Evolutionary conservation across 2,888 invertebrate genomes (phyloP).

Genomic region (Yponomeuta malinellus): DNA sequence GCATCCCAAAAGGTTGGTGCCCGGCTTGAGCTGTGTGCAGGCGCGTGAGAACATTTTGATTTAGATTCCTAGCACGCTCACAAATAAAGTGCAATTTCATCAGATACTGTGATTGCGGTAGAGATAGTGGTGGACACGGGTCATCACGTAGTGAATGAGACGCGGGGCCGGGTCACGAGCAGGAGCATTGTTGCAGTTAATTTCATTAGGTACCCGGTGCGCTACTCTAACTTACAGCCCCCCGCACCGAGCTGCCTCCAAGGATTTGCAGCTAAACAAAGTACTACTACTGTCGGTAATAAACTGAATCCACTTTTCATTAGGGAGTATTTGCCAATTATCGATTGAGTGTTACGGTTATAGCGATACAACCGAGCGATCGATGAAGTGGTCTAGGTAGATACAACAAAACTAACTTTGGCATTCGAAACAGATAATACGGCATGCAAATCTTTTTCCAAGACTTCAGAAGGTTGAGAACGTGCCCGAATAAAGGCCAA

Average conservation of each 20-base stretch:
- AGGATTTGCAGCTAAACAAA: constrained; percentile 12
- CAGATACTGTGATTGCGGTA: constrained; percentile 45
- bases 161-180: constrained; percentile 40
- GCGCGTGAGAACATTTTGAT: constrained; percentile 53
- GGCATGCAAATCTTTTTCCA: constrained; percentile 12
- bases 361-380: not conserved
- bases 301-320: constrained; percentile 9
- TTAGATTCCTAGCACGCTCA: constrained; percentile 45
- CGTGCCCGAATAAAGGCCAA: constrained; percentile 15
- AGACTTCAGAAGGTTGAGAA: constrained; percentile 7
- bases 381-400: not conserved
- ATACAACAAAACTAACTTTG: not conserved
- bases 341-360: not conserved
- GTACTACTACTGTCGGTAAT: constrained; percentile 1
- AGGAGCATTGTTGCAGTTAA: constrained; percentile 53
- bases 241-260: not conserved
- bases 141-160: constrained; percentile 5
- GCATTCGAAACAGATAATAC: constrained; percentile 9
- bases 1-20: not conserved
- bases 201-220: constrained; percentile 45
- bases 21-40: constrained; percentile 22
- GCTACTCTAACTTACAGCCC: constrained; percentile 12
- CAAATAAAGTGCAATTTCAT: constrained; percentile 66
- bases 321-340: constrained; percentile 6
- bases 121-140: constrained; percentile 36